Base-by-base conservation (phyloP, 2,797 vertebrate genomes). In the Tapera naevia region DNA sequence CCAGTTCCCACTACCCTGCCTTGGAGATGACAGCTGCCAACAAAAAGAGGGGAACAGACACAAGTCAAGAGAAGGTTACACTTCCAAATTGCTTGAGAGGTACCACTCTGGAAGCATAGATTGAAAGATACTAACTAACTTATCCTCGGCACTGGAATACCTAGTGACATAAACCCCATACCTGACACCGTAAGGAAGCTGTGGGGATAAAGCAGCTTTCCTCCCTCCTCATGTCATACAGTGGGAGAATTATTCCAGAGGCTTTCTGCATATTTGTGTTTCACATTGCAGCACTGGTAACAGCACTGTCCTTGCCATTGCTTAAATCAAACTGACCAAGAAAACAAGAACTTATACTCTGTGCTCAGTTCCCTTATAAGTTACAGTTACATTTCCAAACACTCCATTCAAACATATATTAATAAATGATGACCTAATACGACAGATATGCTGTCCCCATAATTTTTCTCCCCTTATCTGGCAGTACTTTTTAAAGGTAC, bases 81-180 rank as follows among this genome's bases (percentile, higher is more conserved):
- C 51, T 86, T 84, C 33, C 72, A 72, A 93, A 93, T 79, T 43
- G 62, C 71, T 82, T 56, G 45, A 86, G 67, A 91, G 94, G 43
- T 80, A 70, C 78, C 21, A 9, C 37, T 90, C 41, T 54, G 74
- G 39, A 82, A 94, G 62, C 56, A 65, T 1, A 72, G 58, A 89
- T 65, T 83, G 61, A 72, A 92, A 81, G 62, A n/a, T 51, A 32
- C 18, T 84, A 60, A 84, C 53, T 45, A 51, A 64, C 30, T 88
- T 65, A 69, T 18, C 43, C 24, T 54, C 79, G 82, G 18, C 37
- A 19, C 28, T 45, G 66, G 33, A 81, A 46, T 5, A 33, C 35
- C 43, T 72, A n/a, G 56, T 33, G 51, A 46, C 48, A 83, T 18
- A 73, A 91, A 79, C 22, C 23, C 28, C 48, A 13, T 28, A 56